Evolutionary conservation across 2,888 invertebrate genomes (phyloP).

Genomic region (Dichetophora obliterata): DNA sequence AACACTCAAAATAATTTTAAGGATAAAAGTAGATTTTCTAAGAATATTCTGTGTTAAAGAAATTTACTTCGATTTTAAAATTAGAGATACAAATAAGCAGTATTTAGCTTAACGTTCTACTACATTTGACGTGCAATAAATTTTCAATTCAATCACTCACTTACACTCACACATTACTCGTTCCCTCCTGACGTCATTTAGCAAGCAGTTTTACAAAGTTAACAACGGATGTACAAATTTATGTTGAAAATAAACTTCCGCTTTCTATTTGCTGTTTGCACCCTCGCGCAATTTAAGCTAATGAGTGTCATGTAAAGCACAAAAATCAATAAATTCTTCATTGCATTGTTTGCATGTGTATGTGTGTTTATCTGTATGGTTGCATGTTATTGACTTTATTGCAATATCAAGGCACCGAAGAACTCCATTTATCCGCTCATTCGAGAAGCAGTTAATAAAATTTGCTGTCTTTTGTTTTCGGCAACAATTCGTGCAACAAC

Average conservation of each 20-base stretch:
- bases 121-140: too few species aligned
- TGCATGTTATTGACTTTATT: constrained; percentile 18
- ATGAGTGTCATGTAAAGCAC: background rate
- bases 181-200: constrained; percentile 2
- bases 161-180: background rate
- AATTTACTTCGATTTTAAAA: too few species aligned
- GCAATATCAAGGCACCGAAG: constrained; percentile 15
- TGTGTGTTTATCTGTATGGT: background rate
- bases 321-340: constrained; percentile 27
- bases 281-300: background rate
- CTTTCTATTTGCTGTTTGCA: constrained; percentile 8
- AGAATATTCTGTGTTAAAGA: too few species aligned
- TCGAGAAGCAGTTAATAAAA: constrained; percentile 34
- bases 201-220: constrained; percentile 18
- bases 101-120: too few species aligned
- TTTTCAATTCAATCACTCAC: too few species aligned
- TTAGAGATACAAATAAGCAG: too few species aligned
- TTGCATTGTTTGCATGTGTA: background rate
- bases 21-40: too few species aligned
- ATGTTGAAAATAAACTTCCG: constrained; percentile 36
- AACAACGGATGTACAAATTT: constrained; percentile 24
- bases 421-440: constrained; percentile 5
- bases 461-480: constrained; percentile 29
- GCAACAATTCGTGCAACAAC: background rate
- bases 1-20: too few species aligned